Conservation (phyloP, 2,888 invertebrate species). For the Holacanthella duospinosa region DNA sequence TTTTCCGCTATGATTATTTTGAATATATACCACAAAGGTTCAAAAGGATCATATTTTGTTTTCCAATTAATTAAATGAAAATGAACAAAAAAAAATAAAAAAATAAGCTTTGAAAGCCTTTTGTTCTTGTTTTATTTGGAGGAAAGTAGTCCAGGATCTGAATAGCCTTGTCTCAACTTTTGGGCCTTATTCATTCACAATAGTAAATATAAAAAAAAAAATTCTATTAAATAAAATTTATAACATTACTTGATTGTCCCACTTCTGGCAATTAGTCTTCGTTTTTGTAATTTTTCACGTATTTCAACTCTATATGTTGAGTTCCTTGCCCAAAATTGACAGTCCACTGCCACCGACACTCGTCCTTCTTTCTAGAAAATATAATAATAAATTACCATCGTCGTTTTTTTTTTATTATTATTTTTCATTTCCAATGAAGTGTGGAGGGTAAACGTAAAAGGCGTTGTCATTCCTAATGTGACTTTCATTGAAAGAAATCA, state of each 20-base stretch:
- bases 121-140: neutral
- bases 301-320: constrained; percentile 31
- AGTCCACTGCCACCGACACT: constrained; percentile 28
- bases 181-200: no score
- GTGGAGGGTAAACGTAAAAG: no score
- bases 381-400: no score
- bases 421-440: no score
- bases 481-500: no score
- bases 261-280: constrained; percentile 30
- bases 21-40: neutral
- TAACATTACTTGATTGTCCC: constrained; percentile 29
- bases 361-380: constrained; percentile 30
- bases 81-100: neutral
- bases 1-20: neutral
- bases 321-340: constrained; percentile 34
- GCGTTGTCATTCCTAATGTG: no score
- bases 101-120: neutral
- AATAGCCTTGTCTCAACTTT: no score
- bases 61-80: neutral
- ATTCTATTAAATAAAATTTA: neutral
- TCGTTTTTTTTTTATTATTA: no score
- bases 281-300: constrained; percentile 18
- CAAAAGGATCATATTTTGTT: neutral
- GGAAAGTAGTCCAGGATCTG: neutral
- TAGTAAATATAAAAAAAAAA: neutral